These are phyloP conservation scores for Zoanthus solanderi DNA, from an alignment of 92 coral and sea anemone species.

Conservation along the genomic window DNA sequence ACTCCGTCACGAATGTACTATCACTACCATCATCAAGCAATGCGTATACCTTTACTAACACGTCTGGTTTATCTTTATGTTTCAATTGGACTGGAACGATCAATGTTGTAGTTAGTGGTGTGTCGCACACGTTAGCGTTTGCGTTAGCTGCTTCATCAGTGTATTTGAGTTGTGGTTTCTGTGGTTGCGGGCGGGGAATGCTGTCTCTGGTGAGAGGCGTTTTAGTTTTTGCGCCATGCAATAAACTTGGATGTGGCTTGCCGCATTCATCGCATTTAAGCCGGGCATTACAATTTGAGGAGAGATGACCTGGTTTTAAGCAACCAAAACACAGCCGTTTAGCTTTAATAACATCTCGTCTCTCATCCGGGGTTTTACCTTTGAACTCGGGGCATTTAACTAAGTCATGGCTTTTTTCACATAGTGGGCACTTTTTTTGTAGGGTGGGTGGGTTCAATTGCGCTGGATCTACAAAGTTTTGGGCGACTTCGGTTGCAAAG, in stretches of 20 bases:
- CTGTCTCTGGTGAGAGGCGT: background rate
- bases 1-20: slow-evolving; percentile 54
- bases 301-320: background rate
- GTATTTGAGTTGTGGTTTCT: background rate
- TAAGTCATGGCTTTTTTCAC: background rate
- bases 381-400: background rate
- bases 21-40: slow-evolving; percentile 60
- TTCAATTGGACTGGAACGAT: background rate
- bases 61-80: background rate
- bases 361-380: background rate
- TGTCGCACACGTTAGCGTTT: background rate
- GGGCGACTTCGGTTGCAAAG: slow-evolving; percentile 2
- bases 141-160: background rate
- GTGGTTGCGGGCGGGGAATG: background rate
- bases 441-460: too few species aligned
- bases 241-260: background rate
- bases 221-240: background rate
- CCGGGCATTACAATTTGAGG: background rate
- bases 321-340: background rate
- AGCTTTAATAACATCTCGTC: background rate
- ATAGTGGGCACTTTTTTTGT: background rate
- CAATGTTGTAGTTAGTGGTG: background rate
- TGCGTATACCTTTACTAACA: slow-evolving; percentile 15
- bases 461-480: background rate
- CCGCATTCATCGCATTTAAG: background rate